Evolutionary conservation across 2,888 invertebrate genomes (phyloP).

Genomic region (Neuroscelio doddi): DNA sequence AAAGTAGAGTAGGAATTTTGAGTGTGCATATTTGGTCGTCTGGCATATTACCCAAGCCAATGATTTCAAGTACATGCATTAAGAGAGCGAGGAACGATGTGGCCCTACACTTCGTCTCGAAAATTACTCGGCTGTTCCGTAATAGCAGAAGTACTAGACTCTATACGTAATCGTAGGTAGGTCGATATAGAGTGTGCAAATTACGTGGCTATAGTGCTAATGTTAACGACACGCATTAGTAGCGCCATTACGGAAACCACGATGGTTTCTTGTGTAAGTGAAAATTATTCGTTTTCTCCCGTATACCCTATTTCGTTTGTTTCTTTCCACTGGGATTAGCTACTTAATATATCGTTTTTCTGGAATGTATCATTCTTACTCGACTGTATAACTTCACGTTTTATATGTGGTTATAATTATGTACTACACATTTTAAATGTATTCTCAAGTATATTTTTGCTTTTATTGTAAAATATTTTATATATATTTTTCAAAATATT

Average conservation of each 20-base stretch:
- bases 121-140: slow-evolving; percentile 54
- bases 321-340: slow-evolving; percentile 22
- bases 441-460: too few species aligned
- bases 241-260: slow-evolving; percentile 51
- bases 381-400: slow-evolving; percentile 15
- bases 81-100: slow-evolving; percentile 50
- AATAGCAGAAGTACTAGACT: slow-evolving; percentile 38
- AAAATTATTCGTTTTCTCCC: slow-evolving; percentile 37
- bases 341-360: slow-evolving; percentile 29
- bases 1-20: not conserved
- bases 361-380: slow-evolving; percentile 12
- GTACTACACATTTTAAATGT: too few species aligned
- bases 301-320: slow-evolving; percentile 15
- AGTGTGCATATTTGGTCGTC: slow-evolving; percentile 8
- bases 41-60: not conserved
- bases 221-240: slow-evolving; percentile 61
- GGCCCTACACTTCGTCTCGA: slow-evolving; percentile 55
- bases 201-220: slow-evolving; percentile 56
- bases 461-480: too few species aligned
- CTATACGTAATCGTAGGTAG: slow-evolving; percentile 35
- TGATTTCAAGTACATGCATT: slow-evolving; percentile 36
- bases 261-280: slow-evolving; percentile 29
- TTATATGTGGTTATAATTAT: too few species aligned
- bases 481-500: too few species aligned
- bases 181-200: slow-evolving; percentile 57